Evolutionary conservation across 1,140 invertebrate species (phyloP), one percentile per base, ranked within the genome.

Genomic region (Drosophila equinoxialis): DNA sequence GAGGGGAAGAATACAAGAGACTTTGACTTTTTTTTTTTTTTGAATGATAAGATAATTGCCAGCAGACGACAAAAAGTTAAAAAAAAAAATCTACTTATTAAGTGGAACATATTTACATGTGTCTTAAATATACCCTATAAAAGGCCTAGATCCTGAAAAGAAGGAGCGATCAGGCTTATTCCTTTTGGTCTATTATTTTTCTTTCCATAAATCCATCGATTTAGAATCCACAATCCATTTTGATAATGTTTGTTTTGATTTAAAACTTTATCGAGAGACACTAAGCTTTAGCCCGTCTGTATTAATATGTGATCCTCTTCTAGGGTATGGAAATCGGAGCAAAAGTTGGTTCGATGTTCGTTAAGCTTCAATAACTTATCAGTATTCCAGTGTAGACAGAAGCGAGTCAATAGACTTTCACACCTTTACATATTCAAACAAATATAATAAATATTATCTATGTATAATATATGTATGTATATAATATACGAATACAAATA

Each of bases 351-450:
- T 39, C 59, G 58, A 76, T 65, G 74, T 67, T 63, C 74, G 59
- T 76, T 39, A 41, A 41, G 74, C 72, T 45, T 69, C 67, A 64
- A 68, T 77, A 75, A 83, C 76, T 87, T 87, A 72, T 80, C 79
- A 83, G 72, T 77, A 57, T 42, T 48, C 78, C 78, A 78, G 76
- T 75, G 66, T 55, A 71, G 77, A 77, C 66, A 79, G 81, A 59
- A 39, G 30, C 7, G 57, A 81, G 84, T 89, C 84, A 84, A 89
- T 89, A 89, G 77, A 89, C 84, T 79, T 84, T 80, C 80, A 65
- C 35, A 63, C 42, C n/a, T 63, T 70, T 73, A 30, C 23, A 79
- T 71, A 72, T 58, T 33, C 14, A 45, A 14, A 35, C 13, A 79
- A 45, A 30, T 59, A 35, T 57, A 72, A 75, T 74, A 67, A 59